These are phyloP conservation scores for Zaprionus tsacasi DNA, from an alignment of 1,140 invertebrate genomes.

Conservation along the genomic window DNA sequence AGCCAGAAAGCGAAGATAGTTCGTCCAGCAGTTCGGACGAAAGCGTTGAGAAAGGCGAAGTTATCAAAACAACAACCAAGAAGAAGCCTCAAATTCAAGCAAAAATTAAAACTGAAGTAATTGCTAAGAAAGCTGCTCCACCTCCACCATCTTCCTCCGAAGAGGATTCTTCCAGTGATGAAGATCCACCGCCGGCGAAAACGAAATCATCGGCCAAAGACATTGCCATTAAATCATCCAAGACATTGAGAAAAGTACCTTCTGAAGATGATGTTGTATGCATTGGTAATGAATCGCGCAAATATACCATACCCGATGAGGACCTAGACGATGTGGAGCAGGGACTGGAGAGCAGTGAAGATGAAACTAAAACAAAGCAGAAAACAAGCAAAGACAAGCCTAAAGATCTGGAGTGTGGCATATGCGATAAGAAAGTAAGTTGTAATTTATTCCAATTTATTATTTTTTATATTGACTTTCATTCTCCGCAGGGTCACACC, in stretches of 20 bases:
- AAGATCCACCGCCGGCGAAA: conserved; percentile 29
- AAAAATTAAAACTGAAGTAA: conserved; percentile 21
- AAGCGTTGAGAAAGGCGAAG: conserved; percentile 53
- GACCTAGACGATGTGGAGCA: conserved; percentile 44
- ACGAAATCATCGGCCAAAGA: conserved; percentile 33
- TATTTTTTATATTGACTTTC: neutral
- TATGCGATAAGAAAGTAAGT: conserved; percentile 67
- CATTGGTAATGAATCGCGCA: conserved; percentile 57
- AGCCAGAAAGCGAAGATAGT: conserved; percentile 38
- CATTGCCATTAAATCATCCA: conserved; percentile 25
- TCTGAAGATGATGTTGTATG: conserved; percentile 73
- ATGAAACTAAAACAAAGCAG: neutral
- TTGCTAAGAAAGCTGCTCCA: conserved; percentile 20
- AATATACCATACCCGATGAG: conserved; percentile 63
- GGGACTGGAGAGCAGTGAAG: neutral
- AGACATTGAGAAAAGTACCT: conserved; percentile 33
- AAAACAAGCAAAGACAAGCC: conserved; percentile 36
- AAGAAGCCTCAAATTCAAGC: neutral
- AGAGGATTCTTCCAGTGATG: conserved; percentile 38
- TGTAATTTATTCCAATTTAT: neutral
- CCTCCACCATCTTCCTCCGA: conserved; percentile 53
- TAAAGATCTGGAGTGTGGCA: conserved; percentile 40
- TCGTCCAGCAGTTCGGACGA: conserved; percentile 63
- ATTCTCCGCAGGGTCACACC: conserved; percentile 60
- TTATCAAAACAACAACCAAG: conserved; percentile 24